phyloP scores from a whole-genome alignment of 1,140 invertebrate species.

The Copidosoma floridanum region DNA sequence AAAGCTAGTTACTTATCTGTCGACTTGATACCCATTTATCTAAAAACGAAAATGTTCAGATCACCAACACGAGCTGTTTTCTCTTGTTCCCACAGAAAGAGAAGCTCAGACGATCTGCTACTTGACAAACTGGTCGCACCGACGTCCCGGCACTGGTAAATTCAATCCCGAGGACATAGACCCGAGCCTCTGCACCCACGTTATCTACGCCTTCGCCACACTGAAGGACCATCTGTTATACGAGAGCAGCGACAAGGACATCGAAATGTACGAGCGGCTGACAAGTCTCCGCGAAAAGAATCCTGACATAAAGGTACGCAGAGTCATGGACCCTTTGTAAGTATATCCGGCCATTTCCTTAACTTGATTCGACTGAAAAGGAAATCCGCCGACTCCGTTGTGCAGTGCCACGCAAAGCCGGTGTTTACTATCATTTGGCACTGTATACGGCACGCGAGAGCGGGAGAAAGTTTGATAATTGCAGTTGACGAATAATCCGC shows the following conservation, averaged over 20 bases:
- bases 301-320: constrained; percentile 76
- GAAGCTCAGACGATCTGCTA: constrained; percentile 88
- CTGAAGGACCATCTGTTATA: constrained; percentile 79
- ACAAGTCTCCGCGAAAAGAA: constrained; percentile 85
- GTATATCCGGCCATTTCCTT: no score
- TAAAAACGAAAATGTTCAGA: no score
- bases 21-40: no score
- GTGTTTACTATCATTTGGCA: no score
- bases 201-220: constrained; percentile 91
- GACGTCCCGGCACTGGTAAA: constrained; percentile 79
- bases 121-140: constrained; percentile 91
- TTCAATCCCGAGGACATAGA: constrained; percentile 88
- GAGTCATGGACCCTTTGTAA: no score
- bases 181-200: constrained; percentile 83
- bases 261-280: constrained; percentile 80
- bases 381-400: no score
- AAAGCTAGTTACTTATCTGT: no score
- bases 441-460: no score
- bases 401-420: no score
- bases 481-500: constrained; percentile 6
- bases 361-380: no score
- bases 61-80: neutral
- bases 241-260: constrained; percentile 75
- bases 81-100: constrained; percentile 64
- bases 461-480: constrained; percentile 12